A percentile compares a stretch with the other conserved stretches of the same genome.
Evolutionary conservation across 2,888 invertebrate genomes (phyloP).

Genomic region (Leptinotarsa tumamoca): DNA sequence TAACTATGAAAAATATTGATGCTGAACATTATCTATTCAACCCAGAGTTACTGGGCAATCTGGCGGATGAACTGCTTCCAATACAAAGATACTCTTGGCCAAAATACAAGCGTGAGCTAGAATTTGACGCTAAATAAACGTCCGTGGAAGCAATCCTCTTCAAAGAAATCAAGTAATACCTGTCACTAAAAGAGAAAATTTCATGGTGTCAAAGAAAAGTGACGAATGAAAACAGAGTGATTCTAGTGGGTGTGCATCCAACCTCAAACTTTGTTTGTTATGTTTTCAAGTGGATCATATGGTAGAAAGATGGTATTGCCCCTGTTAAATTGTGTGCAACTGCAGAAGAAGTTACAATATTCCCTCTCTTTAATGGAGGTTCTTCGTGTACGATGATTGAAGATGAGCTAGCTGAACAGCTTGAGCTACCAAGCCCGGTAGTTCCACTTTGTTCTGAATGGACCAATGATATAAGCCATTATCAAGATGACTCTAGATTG

Average conservation of each 20-base stretch:
- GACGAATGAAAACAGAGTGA: background rate
- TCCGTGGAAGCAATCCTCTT: constrained; percentile 18
- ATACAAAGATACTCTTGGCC: constrained; percentile 12
- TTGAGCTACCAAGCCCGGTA: background rate
- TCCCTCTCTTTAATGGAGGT: constrained; percentile 6
- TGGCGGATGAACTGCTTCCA: constrained; percentile 7
- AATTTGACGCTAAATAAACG: background rate
- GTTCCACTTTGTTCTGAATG: constrained; percentile 13
- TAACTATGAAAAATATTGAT: constrained; percentile 21
- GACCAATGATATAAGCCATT: constrained; percentile 1
- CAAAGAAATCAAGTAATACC: background rate
- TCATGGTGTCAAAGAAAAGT: constrained; percentile 15
- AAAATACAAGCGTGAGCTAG: background rate
- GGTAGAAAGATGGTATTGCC: background rate
- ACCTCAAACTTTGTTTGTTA: too few species aligned
- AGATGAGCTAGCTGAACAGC: background rate
- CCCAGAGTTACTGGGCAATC: background rate
- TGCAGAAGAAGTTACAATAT: constrained; percentile 15
- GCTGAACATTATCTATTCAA: constrained; percentile 2
- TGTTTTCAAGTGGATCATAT: background rate
- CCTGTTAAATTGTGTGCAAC: background rate
- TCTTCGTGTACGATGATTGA: constrained; percentile 17
- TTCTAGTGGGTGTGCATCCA: background rate
- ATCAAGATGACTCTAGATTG: constrained; percentile 1
- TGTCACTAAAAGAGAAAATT: background rate